Evolutionary conservation across 2,888 invertebrate genomes (phyloP).

Genomic region (Caenorhabditis sinica): DNA sequence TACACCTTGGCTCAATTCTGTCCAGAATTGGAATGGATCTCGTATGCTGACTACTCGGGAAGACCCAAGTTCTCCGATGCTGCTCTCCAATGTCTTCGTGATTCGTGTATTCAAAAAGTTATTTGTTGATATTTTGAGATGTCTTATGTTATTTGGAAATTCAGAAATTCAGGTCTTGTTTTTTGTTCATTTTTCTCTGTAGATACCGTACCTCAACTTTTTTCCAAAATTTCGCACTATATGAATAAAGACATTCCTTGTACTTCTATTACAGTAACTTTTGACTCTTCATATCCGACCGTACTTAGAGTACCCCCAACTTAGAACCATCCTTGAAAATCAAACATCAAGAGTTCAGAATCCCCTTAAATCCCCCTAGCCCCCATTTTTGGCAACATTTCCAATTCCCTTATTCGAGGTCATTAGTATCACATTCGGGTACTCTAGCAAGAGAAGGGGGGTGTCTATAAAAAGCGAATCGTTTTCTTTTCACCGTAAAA

Average conservation of each 20-base stretch:
- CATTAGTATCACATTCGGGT: conserved; percentile 25
- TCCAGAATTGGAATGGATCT: conserved; percentile 82
- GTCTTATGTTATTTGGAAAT: too few species aligned
- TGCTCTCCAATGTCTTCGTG: conserved; percentile 80
- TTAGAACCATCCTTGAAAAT: too few species aligned
- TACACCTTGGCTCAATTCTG: conserved; percentile 82
- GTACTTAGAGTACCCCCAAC: too few species aligned
- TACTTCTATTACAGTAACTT: too few species aligned
- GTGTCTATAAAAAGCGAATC: conserved; percentile 49
- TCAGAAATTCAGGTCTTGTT: conserved; percentile 3
- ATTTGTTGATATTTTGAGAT: conserved; percentile 78
- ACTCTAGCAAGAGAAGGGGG: conserved; percentile 46
- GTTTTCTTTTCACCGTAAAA: conserved; percentile 38
- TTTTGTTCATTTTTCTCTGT: not conserved
- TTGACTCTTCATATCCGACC: too few species aligned
- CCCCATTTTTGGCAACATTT: conserved; percentile 25
- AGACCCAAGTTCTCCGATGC: conserved; percentile 81
- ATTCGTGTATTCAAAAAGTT: conserved; percentile 82
- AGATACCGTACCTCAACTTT: conserved; percentile 8
- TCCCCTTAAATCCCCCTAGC: not conserved
- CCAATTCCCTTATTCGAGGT: conserved; percentile 17
- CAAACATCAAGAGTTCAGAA: too few species aligned
- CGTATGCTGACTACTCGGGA: conserved; percentile 82
- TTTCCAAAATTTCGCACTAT: too few species aligned
- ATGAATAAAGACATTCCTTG: too few species aligned